Percentiles rank a stretch among this genome's conserved stretches.
These are phyloP conservation scores for Sternarchorhynchus goeldii DNA, from an alignment of 2,797 vertebrate species.

Conservation along the genomic window DNA sequence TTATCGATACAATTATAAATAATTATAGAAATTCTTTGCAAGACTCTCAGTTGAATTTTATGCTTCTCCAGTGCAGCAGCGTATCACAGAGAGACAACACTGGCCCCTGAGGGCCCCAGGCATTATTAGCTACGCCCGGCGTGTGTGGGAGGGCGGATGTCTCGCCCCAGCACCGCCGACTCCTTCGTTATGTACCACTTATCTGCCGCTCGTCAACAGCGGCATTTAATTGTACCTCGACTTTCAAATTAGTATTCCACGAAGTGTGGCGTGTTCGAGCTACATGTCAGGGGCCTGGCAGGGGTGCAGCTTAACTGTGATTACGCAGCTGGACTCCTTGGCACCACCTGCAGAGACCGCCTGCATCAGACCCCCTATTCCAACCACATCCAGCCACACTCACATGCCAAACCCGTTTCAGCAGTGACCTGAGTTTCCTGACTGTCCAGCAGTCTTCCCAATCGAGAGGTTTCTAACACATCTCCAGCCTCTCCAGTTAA, in stretches of 20 bases:
- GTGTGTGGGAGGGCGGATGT: slow-evolving; percentile 35
- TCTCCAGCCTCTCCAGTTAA: slow-evolving; percentile 53
- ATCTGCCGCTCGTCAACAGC: slow-evolving; percentile 54
- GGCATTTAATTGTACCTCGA: slow-evolving; percentile 55
- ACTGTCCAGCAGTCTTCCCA: slow-evolving; percentile 26
- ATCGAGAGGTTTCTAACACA: slow-evolving; percentile 52
- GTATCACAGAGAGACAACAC: background rate
- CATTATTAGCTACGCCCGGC: background rate
- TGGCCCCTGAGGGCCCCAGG: no score
- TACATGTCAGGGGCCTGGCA: slow-evolving; percentile 31
- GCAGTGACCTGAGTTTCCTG: slow-evolving; percentile 42
- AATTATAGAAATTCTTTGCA: no score
- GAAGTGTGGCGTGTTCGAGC: slow-evolving; percentile 36
- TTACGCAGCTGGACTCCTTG: slow-evolving; percentile 54
- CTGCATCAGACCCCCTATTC: slow-evolving; percentile 26
- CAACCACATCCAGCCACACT: background rate
- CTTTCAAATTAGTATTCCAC: slow-evolving; percentile 57
- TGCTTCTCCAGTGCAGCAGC: background rate
- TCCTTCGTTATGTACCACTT: slow-evolving; percentile 54
- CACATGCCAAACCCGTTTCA: no score
- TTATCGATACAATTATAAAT: background rate
- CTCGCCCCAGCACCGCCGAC: slow-evolving; percentile 22
- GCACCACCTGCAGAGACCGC: slow-evolving; percentile 34
- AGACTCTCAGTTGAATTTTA: background rate
- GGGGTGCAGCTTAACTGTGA: slow-evolving; percentile 53